Evolutionary conservation across 2,888 invertebrate species (phyloP).

Genomic region (Eremobia ochroleuca): DNA sequence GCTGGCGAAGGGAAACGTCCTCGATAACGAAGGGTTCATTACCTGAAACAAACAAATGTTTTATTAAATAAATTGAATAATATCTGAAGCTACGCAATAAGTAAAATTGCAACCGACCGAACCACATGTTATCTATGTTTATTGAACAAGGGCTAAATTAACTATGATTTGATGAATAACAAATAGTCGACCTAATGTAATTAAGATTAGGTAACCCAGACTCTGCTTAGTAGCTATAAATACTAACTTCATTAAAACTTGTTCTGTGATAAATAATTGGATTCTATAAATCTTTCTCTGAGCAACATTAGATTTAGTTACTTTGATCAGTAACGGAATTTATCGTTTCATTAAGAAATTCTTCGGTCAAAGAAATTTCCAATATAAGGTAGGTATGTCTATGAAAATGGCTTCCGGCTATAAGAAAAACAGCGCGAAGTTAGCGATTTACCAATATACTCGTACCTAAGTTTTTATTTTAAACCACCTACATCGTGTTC

Average conservation of each 20-base stretch:
- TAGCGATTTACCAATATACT: conserved; percentile 17
- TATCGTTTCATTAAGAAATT: conserved; percentile 78
- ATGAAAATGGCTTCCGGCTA: conserved; percentile 63
- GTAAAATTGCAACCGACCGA: conserved; percentile 5
- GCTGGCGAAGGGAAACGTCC: conserved; percentile 28
- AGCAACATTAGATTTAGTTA: conserved; percentile 57
- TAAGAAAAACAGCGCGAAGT: conserved; percentile 44
- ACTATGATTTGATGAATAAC: conserved; percentile 30
- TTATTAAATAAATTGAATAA: conserved; percentile 35
- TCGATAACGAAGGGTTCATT: conserved; percentile 46
- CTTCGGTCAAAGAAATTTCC: conserved; percentile 71
- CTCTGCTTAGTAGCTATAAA: conserved; percentile 42
- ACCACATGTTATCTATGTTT: conserved; percentile 15
- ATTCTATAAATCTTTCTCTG: conserved; percentile 64
- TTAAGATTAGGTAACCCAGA: conserved; percentile 55
- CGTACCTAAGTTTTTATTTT: conserved; percentile 34
- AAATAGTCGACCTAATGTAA: conserved; percentile 32
- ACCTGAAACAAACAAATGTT: conserved; percentile 71
- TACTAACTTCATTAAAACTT: conserved; percentile 54
- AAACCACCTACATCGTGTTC: conserved; percentile 28
- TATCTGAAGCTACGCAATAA: conserved; percentile 13
- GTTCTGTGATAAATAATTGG: conserved; percentile 61
- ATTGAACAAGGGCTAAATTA: conserved; percentile 35
- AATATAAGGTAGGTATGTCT: conserved; percentile 62
- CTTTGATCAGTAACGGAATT: conserved; percentile 75